Conservation (phyloP, 2,113 vertebrate species). For the Oryctolagus cuniculus region DNA sequence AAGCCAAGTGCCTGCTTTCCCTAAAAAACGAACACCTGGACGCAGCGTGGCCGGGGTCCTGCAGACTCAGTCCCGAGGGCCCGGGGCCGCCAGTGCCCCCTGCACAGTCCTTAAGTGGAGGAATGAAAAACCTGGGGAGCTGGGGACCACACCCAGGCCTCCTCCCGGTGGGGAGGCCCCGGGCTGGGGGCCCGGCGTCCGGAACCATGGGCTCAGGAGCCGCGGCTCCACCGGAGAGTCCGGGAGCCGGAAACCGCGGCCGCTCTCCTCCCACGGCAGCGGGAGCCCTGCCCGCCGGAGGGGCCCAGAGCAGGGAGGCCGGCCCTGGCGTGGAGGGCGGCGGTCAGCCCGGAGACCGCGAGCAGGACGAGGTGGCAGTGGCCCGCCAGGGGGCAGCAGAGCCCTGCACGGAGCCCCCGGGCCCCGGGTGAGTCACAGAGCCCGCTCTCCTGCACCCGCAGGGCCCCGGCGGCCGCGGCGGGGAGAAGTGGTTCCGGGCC, state of each 20-base stretch:
- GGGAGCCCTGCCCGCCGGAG: too few species aligned
- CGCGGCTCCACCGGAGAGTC: too few species aligned
- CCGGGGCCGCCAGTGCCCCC: neutral
- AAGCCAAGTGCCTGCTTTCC: slow-evolving; percentile 30
- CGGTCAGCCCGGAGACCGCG: neutral
- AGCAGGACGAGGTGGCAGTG: neutral
- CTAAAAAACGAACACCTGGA: neutral
- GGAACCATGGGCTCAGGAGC: too few species aligned
- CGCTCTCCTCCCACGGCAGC: too few species aligned
- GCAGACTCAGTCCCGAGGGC: neutral
- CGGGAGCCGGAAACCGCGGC: too few species aligned
- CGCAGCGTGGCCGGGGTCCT: neutral
- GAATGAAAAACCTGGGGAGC: too few species aligned
- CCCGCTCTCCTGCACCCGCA: neutral
- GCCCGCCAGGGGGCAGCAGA: slow-evolving; percentile 79
- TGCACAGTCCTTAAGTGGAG: too few species aligned
- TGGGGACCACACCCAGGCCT: too few species aligned
- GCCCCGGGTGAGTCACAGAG: fast-evolving
- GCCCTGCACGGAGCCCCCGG: neutral
- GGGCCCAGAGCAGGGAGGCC: too few species aligned
- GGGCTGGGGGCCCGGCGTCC: too few species aligned
- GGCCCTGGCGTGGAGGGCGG: too few species aligned
- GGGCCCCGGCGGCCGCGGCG: neutral
- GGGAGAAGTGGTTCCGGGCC: neutral
- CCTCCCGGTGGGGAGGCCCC: too few species aligned